Evolutionary conservation across 2,797 vertebrate species (phyloP).

Genomic region (Lagothrix lagotricha): DNA sequence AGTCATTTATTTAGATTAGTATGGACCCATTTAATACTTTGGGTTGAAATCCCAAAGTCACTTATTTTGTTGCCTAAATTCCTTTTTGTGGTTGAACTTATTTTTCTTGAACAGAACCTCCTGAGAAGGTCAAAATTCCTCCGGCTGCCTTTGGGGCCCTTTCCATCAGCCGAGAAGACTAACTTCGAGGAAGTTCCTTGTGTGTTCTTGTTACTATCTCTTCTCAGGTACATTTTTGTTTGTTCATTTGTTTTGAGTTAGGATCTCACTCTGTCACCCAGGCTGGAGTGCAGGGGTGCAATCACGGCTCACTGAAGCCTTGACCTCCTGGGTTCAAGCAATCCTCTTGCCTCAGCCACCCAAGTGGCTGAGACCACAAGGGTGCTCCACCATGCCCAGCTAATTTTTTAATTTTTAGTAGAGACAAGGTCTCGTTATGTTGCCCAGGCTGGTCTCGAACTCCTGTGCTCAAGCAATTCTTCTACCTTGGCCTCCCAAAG

Average conservation of each 20-base stretch:
- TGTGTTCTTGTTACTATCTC: background rate
- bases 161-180: background rate
- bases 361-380: background rate
- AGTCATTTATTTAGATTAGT: background rate
- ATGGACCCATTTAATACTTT: background rate
- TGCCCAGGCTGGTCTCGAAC: background rate
- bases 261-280: background rate
- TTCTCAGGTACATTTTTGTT: background rate
- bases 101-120: background rate
- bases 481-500: background rate
- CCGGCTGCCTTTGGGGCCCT: background rate
- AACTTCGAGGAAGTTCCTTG: background rate
- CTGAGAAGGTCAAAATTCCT: background rate
- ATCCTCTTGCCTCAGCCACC: background rate
- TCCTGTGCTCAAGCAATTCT: background rate
- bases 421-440: background rate
- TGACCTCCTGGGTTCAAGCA: background rate
- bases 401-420: background rate
- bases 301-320: background rate
- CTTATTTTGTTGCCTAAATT: background rate
- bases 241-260: background rate
- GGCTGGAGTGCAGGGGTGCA: too few relatives aligned
- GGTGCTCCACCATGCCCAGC: background rate
- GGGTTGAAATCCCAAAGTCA: background rate
- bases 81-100: background rate